phyloP scores from a whole-genome alignment of 2,797 vertebrate genomes.

The Chelmon rostratus region DNA sequence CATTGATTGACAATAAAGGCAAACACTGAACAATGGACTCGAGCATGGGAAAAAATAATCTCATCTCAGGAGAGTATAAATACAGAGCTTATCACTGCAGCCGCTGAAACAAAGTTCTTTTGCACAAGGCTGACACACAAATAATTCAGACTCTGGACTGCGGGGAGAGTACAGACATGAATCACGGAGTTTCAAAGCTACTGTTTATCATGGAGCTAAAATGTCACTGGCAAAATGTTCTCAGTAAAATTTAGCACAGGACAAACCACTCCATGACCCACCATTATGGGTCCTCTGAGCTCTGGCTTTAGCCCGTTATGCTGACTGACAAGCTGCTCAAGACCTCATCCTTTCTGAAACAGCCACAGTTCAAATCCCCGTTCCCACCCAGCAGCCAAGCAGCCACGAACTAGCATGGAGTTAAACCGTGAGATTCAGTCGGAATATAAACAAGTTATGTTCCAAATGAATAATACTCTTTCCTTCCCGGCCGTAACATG shows the following conservation, averaged over 20 bases:
- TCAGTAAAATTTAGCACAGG: conserved; percentile 48
- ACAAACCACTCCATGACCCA: conserved; percentile 54
- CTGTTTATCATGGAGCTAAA: conserved; percentile 43
- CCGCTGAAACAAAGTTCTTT: conserved; percentile 50
- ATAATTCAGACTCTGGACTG: conserved; percentile 57
- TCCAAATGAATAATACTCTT: conserved; percentile 68
- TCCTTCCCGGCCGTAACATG: conserved; percentile 46
- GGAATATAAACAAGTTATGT: conserved; percentile 77
- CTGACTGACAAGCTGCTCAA: conserved; percentile 70
- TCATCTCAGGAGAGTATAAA: conserved; percentile 69
- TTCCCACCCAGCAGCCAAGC: conserved; percentile 56
- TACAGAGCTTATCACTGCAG: conserved; percentile 72
- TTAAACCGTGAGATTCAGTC: conserved; percentile 70
- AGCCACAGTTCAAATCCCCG: conserved; percentile 56
- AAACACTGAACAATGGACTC: conserved; percentile 67
- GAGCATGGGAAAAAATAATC: conserved; percentile 45
- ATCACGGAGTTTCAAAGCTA: conserved; percentile 49
- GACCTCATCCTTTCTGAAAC: conserved; percentile 63
- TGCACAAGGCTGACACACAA: conserved; percentile 47
- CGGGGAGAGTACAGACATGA: conserved; percentile 29
- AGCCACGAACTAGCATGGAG: conserved; percentile 58
- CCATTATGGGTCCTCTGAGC: conserved; percentile 47
- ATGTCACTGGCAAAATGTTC: conserved; percentile 41
- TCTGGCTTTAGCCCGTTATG: conserved; percentile 49
- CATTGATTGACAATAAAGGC: conserved; percentile 72